Conservation (phyloP, 2,113 vertebrate genomes). For the Mola mola region DNA sequence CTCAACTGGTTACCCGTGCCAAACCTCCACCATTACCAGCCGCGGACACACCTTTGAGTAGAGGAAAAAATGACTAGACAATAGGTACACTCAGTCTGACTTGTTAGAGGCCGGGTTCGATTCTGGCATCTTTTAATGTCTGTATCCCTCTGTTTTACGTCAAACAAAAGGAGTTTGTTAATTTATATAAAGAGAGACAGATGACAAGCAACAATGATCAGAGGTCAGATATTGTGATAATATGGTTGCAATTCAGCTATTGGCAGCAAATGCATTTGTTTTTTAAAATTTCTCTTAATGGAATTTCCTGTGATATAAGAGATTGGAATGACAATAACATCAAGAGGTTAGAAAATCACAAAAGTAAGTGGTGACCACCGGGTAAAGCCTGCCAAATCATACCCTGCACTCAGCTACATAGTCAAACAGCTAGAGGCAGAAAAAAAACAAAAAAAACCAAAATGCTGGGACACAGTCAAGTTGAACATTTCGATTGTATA, state of each 20-base stretch:
- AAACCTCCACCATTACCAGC: slow-evolving; percentile 42
- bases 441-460: too few species aligned
- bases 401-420: too few species aligned
- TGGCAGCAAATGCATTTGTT: slow-evolving; percentile 27
- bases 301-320: slow-evolving; percentile 40
- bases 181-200: slow-evolving; percentile 53
- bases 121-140: slow-evolving; percentile 55
- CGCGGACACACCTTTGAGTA: slow-evolving; percentile 26
- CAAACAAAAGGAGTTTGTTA: slow-evolving; percentile 49
- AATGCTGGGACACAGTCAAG: too few species aligned
- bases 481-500: too few species aligned
- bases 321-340: slow-evolving; percentile 38
- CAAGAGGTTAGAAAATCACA: too few species aligned
- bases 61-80: slow-evolving; percentile 40
- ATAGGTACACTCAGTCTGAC: slow-evolving; percentile 45
- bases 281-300: slow-evolving; percentile 35
- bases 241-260: slow-evolving; percentile 39
- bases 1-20: slow-evolving; percentile 27
- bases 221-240: slow-evolving; percentile 49
- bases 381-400: too few species aligned
- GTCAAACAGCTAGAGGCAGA: too few species aligned
- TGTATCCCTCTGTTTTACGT: slow-evolving; percentile 40
- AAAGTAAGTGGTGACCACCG: too few species aligned
- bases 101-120: slow-evolving; percentile 35
- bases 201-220: slow-evolving; percentile 56